Evolutionary conservation across 2,797 vertebrate genomes (phyloP).

Genomic region (Urophycis tenuis): DNA sequence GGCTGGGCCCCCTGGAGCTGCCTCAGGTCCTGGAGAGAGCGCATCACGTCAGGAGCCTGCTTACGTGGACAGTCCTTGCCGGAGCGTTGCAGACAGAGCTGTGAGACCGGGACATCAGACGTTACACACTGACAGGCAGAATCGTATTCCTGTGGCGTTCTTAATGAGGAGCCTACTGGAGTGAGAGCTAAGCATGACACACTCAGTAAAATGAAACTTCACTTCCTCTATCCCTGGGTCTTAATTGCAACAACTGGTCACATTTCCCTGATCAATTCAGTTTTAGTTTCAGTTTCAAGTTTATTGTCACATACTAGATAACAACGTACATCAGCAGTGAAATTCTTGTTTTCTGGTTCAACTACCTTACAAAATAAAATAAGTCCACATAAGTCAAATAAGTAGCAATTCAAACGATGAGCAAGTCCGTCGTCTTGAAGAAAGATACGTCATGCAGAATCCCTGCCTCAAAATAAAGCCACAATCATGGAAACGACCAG

Average conservation of each 20-base stretch:
- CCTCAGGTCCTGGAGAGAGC: constrained; percentile 73
- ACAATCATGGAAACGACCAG: background rate
- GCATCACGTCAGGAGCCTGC: constrained; percentile 80
- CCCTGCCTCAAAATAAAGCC: background rate
- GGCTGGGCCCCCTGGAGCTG: constrained; percentile 60
- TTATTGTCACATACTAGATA: no score
- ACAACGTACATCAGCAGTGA: no score
- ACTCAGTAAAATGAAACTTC: constrained; percentile 27
- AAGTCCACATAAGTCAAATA: no score
- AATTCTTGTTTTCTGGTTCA: no score
- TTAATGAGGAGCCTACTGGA: background rate
- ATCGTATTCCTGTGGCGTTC: no score
- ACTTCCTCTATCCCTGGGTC: constrained; percentile 34
- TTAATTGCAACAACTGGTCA: constrained; percentile 3
- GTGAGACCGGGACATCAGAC: constrained; percentile 38
- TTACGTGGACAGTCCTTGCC: constrained; percentile 60
- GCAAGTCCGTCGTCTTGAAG: no score
- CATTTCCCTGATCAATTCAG: constrained; percentile 51
- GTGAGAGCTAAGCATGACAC: constrained; percentile 44
- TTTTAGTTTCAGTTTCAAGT: no score
- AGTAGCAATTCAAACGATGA: constrained; percentile 45
- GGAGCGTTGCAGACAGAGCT: constrained; percentile 77
- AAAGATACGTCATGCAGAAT: background rate
- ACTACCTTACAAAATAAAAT: no score
- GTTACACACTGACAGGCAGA: no score